phyloP scores from a whole-genome alignment of 2,113 vertebrate species.

The Zootoca vivipara region DNA sequence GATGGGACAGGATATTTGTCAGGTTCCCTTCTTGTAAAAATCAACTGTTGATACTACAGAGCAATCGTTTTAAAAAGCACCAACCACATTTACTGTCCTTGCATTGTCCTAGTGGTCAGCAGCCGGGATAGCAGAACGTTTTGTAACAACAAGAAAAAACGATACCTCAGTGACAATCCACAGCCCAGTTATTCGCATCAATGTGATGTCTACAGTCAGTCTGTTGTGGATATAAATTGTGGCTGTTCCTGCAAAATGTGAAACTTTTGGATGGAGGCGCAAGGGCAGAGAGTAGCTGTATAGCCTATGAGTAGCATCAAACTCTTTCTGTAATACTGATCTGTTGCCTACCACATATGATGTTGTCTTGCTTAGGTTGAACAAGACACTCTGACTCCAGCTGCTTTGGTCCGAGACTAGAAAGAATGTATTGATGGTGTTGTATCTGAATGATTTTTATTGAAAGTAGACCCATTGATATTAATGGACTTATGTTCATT shows the following conservation, averaged over 20 bases:
- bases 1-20: fast-evolving
- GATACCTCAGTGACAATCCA: neutral
- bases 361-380: neutral
- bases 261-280: neutral
- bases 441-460: no score
- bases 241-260: neutral
- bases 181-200: neutral
- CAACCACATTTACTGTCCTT: neutral
- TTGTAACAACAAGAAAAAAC: neutral
- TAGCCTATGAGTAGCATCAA: neutral
- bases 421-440: neutral
- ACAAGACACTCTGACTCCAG: neutral
- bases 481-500: neutral
- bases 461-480: no score
- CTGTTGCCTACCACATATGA: neutral
- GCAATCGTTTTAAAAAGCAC: neutral
- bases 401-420: neutral
- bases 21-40: neutral
- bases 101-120: neutral
- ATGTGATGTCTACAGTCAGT: neutral
- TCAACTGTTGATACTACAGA: neutral
- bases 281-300: neutral
- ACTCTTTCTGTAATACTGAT: neutral
- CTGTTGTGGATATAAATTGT: neutral
- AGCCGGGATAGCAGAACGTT: neutral